phyloP scores from a whole-genome alignment of 2,888 invertebrate genomes.

The Lasioglossum oenotherae region DNA sequence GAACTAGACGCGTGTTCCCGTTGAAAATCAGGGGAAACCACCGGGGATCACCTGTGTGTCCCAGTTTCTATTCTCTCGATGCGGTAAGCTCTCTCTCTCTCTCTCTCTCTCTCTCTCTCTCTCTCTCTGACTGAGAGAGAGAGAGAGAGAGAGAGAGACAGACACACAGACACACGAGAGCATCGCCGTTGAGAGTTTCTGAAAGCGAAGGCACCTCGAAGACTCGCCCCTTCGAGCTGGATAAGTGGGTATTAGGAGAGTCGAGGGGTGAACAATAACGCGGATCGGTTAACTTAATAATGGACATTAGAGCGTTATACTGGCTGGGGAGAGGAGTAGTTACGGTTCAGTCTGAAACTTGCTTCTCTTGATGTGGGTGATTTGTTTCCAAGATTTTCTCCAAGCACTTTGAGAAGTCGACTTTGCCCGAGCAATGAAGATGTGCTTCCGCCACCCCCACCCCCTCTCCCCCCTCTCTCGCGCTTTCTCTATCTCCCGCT shows the following conservation, averaged over 20 bases:
- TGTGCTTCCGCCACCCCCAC: slow-evolving; percentile 13
- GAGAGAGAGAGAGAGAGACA: too few species aligned
- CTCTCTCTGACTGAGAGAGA: too few species aligned
- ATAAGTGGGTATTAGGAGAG: slow-evolving; percentile 74
- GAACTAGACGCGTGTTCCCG: slow-evolving; percentile 64
- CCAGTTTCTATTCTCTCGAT: slow-evolving; percentile 71
- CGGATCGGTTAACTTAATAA: slow-evolving; percentile 77
- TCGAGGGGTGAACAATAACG: slow-evolving; percentile 73
- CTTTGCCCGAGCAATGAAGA: slow-evolving; percentile 56
- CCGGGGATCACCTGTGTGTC: slow-evolving; percentile 71
- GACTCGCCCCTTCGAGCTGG: slow-evolving; percentile 66
- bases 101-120: neutral
- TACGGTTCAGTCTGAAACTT: slow-evolving; percentile 66
- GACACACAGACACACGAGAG: neutral
- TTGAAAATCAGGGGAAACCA: slow-evolving; percentile 71
- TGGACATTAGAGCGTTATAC: slow-evolving; percentile 73
- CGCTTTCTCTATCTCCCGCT: neutral
- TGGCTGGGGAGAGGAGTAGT: slow-evolving; percentile 46
- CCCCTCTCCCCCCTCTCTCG: too few species aligned
- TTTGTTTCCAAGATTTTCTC: slow-evolving; percentile 73
- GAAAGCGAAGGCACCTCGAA: slow-evolving; percentile 67
- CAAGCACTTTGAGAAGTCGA: slow-evolving; percentile 69
- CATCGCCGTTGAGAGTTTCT: slow-evolving; percentile 62
- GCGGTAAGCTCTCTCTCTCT: slow-evolving; percentile 59
- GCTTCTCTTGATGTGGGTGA: slow-evolving; percentile 69